These are phyloP conservation scores for Drosophila stalkeri DNA, from an alignment of 2,888 invertebrate species.

Conservation along the genomic window DNA sequence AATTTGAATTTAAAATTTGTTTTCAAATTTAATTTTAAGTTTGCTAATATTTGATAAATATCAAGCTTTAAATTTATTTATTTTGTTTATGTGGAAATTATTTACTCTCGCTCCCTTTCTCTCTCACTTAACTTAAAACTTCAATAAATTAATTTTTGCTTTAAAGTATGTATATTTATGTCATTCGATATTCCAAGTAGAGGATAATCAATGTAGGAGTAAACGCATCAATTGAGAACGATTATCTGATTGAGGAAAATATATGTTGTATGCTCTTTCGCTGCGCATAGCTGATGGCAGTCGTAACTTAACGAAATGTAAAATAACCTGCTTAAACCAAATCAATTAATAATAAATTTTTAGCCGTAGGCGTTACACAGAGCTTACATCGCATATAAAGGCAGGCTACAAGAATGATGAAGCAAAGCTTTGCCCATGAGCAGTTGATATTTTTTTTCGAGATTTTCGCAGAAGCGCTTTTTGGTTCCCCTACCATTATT, in stretches of 20 bases:
- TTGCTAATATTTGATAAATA: no score
- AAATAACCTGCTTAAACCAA: constrained; percentile 64
- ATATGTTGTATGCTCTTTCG: constrained; percentile 1
- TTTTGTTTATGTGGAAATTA: no score
- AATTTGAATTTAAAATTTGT: no score
- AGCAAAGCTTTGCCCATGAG: constrained; percentile 31
- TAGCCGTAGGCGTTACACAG: constrained; percentile 51
- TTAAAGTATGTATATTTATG: not conserved
- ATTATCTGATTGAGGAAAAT: constrained; percentile 22
- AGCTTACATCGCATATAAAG: constrained; percentile 31
- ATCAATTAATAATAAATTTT: constrained; percentile 80
- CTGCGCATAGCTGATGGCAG: constrained; percentile 4
- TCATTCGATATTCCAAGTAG: not conserved
- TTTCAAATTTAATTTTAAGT: no score
- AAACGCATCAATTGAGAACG: constrained; percentile 18
- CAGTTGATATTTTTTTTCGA: constrained; percentile 39
- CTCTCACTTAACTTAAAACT: no score
- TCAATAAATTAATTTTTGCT: no score
- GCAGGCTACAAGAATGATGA: not conserved
- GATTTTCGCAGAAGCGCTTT: constrained; percentile 43
- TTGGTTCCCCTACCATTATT: constrained; percentile 27
- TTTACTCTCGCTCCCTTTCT: no score
- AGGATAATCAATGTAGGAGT: constrained; percentile 2
- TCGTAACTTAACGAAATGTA: constrained; percentile 27
- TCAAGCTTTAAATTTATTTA: no score